Evolutionary conservation across 2,113 vertebrate species (phyloP).

Genomic region (Typhlomys cinereus): DNA sequence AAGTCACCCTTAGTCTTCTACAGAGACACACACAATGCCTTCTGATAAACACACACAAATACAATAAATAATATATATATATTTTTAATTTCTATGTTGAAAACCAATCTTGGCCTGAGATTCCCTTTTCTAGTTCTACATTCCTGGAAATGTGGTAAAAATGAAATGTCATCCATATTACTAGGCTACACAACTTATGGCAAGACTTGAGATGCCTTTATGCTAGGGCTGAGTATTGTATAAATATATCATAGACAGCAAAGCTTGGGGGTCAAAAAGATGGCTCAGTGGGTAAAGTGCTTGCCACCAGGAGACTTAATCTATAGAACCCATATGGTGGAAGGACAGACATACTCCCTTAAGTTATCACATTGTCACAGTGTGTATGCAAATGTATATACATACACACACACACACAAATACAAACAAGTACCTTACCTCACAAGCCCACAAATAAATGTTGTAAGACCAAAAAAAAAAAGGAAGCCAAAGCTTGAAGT

Average conservation of each 20-base stretch:
- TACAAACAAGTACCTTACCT: background rate
- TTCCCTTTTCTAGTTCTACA: background rate
- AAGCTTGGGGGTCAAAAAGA: too few relatives aligned
- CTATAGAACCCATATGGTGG: background rate
- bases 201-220: background rate
- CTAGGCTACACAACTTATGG: background rate
- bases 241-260: background rate
- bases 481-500: slow-evolving; percentile 7
- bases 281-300: background rate
- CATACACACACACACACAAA: background rate
- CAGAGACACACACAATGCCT: too few relatives aligned
- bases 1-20: too few relatives aligned
- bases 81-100: background rate
- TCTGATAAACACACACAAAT: too few relatives aligned
- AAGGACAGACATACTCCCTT: too few relatives aligned
- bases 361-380: too few relatives aligned
- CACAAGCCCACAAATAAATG: too few relatives aligned
- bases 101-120: background rate
- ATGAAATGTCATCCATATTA: background rate
- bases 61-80: too few relatives aligned
- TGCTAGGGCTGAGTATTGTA: background rate
- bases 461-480: background rate
- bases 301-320: background rate
- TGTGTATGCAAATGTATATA: too few relatives aligned
- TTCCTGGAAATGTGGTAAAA: background rate